Conservation (phyloP, 2,113 vertebrate genomes). For the Sinocyclocheilus rhinocerous region DNA sequence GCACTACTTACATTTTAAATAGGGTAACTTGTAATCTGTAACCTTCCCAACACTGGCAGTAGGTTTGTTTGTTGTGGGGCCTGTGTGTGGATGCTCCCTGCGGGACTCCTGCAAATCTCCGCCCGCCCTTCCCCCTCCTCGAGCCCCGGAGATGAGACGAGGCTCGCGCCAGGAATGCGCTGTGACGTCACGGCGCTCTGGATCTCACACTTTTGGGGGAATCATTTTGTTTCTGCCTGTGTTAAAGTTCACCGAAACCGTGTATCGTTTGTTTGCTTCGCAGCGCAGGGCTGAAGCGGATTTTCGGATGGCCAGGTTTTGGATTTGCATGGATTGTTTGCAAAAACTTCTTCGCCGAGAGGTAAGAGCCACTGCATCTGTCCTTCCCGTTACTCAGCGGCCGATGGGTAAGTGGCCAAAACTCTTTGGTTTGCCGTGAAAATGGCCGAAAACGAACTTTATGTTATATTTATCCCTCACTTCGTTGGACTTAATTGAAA, state of each 20-base stretch:
- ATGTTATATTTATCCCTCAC: background rate
- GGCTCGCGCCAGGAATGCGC: constrained; percentile 36
- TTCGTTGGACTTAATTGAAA: background rate
- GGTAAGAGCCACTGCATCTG: constrained; percentile 15
- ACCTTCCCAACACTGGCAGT: too few relatives aligned
- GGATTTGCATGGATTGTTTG: background rate
- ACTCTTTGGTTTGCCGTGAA: background rate
- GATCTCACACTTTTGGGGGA: constrained; percentile 43
- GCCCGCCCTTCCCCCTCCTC: constrained; percentile 7
- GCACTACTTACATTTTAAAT: too few relatives aligned
- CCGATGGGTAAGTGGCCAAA: background rate
- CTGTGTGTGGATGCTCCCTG: background rate
- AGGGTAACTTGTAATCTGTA: too few relatives aligned
- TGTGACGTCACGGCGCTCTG: constrained; percentile 32
- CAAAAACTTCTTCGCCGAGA: background rate
- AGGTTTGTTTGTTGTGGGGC: background rate
- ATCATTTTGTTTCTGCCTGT: background rate
- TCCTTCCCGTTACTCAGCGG: constrained; percentile 30
- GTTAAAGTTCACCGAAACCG: background rate
- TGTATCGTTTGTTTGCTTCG: background rate
- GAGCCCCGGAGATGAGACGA: constrained; percentile 22
- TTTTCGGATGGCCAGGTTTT: background rate
- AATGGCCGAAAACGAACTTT: background rate
- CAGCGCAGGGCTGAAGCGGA: background rate
- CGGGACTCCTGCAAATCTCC: background rate